Evolutionary conservation across 2,888 invertebrate species (phyloP).

Genomic region (Brenthis daphne): DNA sequence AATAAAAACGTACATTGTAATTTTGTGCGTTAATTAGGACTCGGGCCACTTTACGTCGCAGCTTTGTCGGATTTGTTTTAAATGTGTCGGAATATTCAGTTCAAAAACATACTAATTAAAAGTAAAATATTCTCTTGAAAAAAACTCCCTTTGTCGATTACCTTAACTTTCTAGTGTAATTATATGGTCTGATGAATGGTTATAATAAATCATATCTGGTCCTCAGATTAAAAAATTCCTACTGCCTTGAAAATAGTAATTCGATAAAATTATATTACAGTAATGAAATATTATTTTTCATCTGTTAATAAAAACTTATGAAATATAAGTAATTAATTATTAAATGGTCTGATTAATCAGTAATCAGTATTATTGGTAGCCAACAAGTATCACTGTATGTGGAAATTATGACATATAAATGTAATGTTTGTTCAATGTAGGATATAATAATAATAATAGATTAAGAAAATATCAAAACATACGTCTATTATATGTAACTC

Average conservation of each 20-base stretch:
- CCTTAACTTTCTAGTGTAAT: not conserved
- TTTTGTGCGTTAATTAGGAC: slow-evolving; percentile 16
- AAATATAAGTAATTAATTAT: no score
- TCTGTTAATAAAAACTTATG: not conserved
- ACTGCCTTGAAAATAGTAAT: not conserved
- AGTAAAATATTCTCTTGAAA: not conserved
- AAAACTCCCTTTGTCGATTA: not conserved
- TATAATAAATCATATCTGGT: not conserved
- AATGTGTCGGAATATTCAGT: slow-evolving; percentile 13
- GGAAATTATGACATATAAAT: no score
- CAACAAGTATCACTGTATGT: no score
- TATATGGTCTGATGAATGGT: not conserved
- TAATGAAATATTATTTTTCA: not conserved
- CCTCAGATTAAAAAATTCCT: not conserved
- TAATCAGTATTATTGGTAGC: no score
- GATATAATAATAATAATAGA: no score
- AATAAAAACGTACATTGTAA: slow-evolving; percentile 17
- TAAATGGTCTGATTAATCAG: no score
- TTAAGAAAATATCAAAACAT: no score
- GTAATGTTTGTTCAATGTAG: no score
- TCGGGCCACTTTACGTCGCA: slow-evolving; percentile 2
- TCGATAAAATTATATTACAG: not conserved
- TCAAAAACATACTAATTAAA: slow-evolving; percentile 2
- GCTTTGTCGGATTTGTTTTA: slow-evolving; percentile 11
- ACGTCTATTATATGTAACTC: no score